Base-by-base conservation (phyloP, 2,797 vertebrate species). In the Onychomys arenicola region DNA sequence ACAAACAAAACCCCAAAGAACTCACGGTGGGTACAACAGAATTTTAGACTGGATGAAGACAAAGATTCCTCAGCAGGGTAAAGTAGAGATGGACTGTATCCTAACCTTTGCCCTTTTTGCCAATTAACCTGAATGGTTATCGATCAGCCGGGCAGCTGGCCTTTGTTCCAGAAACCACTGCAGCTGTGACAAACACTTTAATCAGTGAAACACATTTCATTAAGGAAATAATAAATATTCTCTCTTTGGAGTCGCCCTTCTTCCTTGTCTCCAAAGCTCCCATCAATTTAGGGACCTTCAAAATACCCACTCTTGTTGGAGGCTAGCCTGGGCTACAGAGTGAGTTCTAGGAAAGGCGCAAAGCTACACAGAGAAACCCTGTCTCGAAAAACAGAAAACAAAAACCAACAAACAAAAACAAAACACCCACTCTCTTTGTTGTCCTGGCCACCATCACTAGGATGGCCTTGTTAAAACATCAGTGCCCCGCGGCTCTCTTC, bases 51-150 rank as follows among this genome's bases (percentile, higher is more conserved):
- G 61, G 78, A 40, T n/a, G n/a, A 71, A 25, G 21, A 69, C 76
- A 90, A 65, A 97, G 89, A 92, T 92, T 61, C 78, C 29, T 85
- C 83, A 69, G 80, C 27, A 61, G n/a, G 29, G 61, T n/a, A 32
- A 13, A 55, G n/a, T 29, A 40, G 13, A 55, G 71, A 81, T n/a
- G 67, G 59, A 88, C 13, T 25, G 2, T 0, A 37, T 5, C 14
- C 34, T 87, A 88, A 81, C 76, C 55, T 88, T 95, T 73, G 52
- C 40, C 34, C 65, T 85, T 87, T 94, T 87, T 94, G 89, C 10
- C 34, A 88, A 67, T 82, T 63, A 90, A 40, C 32, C 37, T 92
- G 76, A 76, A 81, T 78, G 76, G 75, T 63, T 90, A 96, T 83
- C 93, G 55, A 95, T 78, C 23, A 65, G 37, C 34, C 87, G 63